Percentiles rank a stretch among this genome's conserved stretches.
These are phyloP conservation scores for Hoplias malabaricus DNA, from an alignment of 2,113 vertebrate species.

Conservation along the genomic window DNA sequence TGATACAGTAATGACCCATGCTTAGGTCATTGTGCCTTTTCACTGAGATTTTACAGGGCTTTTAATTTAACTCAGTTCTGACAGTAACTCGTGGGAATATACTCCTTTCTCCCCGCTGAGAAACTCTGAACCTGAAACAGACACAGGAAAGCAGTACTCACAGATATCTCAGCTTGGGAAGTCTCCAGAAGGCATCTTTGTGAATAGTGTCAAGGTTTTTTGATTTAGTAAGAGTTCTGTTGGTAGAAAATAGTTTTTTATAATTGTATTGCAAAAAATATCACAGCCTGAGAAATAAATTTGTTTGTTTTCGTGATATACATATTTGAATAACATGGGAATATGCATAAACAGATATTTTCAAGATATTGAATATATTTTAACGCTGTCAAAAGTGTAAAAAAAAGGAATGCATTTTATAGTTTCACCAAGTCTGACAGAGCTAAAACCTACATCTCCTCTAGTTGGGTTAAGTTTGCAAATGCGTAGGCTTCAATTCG, in stretches of 20 bases:
- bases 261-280: background rate
- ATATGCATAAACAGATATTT: background rate
- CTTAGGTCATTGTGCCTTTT: slow-evolving; percentile 13
- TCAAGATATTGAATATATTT: background rate
- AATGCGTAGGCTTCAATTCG: slow-evolving; percentile 64
- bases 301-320: background rate
- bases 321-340: background rate
- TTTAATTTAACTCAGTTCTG: background rate
- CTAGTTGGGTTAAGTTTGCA: slow-evolving; percentile 66
- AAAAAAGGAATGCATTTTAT: background rate
- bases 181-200: slow-evolving; percentile 66
- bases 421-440: background rate
- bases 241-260: slow-evolving; percentile 20
- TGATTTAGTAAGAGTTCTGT: slow-evolving; percentile 71
- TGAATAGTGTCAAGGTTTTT: slow-evolving; percentile 68
- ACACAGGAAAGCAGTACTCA: slow-evolving; percentile 59
- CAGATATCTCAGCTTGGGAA: slow-evolving; percentile 65
- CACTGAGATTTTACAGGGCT: slow-evolving; percentile 8
- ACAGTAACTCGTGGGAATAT: slow-evolving; percentile 21
- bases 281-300: background rate
- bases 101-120: slow-evolving; percentile 1
- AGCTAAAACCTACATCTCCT: slow-evolving; percentile 64
- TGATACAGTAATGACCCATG: slow-evolving; percentile 6
- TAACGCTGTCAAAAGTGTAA: background rate
- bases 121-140: background rate